Evolutionary conservation across 2,113 vertebrate species (phyloP).

Genomic region (Reinhardtius hippoglossoides): DNA sequence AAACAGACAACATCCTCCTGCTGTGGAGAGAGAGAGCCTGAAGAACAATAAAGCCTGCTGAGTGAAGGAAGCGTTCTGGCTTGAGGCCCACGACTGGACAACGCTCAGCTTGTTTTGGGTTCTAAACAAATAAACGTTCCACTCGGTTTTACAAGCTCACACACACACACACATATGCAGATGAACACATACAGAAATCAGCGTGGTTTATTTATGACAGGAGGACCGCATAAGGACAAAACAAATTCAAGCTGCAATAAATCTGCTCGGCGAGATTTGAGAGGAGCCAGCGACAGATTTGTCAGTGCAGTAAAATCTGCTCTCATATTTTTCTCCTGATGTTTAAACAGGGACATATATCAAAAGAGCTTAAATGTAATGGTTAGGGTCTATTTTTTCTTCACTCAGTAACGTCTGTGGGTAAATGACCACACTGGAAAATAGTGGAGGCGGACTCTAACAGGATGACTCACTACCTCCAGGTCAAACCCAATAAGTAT

Average conservation of each 20-base stretch:
- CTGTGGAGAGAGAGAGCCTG: conserved; percentile 30
- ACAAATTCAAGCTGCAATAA: conserved; percentile 27
- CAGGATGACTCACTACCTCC: conserved; percentile 3
- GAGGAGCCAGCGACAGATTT: conserved; percentile 14
- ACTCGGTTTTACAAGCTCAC: background rate
- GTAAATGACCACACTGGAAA: conserved; percentile 2
- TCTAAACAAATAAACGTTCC: conserved; percentile 51
- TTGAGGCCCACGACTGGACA: conserved; percentile 55
- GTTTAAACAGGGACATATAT: background rate
- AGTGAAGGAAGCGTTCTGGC: conserved; percentile 61
- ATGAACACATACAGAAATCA: conserved; percentile 12
- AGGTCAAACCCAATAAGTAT: background rate
- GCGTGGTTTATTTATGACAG: conserved; percentile 18
- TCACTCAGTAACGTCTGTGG: background rate
- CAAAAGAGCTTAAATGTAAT: background rate
- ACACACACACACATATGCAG: background rate
- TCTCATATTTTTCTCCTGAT: conserved; percentile 4
- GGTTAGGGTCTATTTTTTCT: background rate
- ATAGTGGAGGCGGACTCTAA: background rate
- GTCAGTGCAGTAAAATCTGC: conserved; percentile 5
- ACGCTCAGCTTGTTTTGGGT: conserved; percentile 57
- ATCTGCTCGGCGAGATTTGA: conserved; percentile 10
- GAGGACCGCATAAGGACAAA: conserved; percentile 21
- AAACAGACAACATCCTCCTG: conserved; percentile 67
- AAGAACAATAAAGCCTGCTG: conserved; percentile 60